Percentiles rank a stretch among this genome's conserved stretches.
These are phyloP conservation scores for Pungitius pungitius DNA, from an alignment of 2,113 vertebrate genomes.

Conservation along the genomic window DNA sequence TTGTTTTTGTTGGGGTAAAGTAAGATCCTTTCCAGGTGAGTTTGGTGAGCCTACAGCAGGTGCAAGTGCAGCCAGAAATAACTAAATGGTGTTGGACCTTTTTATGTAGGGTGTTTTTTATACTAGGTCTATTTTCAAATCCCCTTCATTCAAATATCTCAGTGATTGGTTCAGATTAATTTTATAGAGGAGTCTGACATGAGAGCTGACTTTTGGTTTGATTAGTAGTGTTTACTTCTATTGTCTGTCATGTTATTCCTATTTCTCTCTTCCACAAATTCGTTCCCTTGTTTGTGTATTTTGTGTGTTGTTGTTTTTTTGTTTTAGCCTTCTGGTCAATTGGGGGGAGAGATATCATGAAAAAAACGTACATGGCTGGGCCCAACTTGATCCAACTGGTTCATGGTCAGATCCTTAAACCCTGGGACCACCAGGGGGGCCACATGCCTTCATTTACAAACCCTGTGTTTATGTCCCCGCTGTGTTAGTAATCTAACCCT, in stretches of 20 bases:
- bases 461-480: not conserved
- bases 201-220: not conserved
- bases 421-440: not conserved
- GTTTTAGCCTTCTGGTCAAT: not conserved
- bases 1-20: not conserved
- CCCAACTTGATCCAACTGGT: not conserved
- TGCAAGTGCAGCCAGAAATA: conserved; percentile 33
- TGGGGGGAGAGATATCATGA: not conserved
- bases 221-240: not conserved
- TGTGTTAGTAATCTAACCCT: conserved; percentile 20
- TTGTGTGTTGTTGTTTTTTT: not conserved
- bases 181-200: not conserved
- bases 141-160: not conserved
- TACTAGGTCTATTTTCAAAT: not conserved
- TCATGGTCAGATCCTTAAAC: conserved; percentile 8
- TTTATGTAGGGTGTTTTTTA: not conserved
- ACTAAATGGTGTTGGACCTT: not conserved
- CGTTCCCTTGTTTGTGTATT: not conserved
- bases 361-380: not conserved
- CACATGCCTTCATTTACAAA: conserved; percentile 7
- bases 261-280: not conserved
- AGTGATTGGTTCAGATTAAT: not conserved
- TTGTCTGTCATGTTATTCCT: not conserved
- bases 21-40: not conserved
- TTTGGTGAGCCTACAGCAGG: conserved; percentile 26